Percentiles rank a stretch among this genome's conserved stretches.
Evolutionary conservation across 2,113 vertebrate species (phyloP).

Genomic region (Dromaius novaehollandiae): DNA sequence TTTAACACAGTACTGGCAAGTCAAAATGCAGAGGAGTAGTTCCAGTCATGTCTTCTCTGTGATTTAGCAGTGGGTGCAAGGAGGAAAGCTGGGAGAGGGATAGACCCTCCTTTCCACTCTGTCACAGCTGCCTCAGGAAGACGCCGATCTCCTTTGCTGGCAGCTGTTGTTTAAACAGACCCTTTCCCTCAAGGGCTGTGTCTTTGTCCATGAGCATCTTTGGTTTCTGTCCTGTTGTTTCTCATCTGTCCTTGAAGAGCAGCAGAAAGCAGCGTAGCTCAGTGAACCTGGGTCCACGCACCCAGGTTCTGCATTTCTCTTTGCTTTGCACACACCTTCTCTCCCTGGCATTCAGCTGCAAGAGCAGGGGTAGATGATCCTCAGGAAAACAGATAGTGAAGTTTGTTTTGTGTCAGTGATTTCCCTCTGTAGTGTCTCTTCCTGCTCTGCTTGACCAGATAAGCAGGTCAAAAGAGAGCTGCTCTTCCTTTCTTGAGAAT

Average conservation of each 20-base stretch:
- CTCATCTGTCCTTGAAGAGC: neutral
- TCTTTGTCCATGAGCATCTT: neutral
- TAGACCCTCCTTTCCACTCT: neutral
- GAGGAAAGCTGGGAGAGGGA: neutral
- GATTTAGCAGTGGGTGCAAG: neutral
- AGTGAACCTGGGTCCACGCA: neutral
- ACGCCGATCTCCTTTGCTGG: neutral
- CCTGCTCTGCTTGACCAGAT: neutral
- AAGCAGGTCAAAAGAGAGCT: neutral
- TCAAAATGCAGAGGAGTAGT: neutral
- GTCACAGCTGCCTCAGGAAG: neutral
- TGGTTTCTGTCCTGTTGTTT: neutral
- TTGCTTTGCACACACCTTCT: neutral
- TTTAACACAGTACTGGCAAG: constrained; percentile 35
- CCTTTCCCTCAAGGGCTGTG: neutral
- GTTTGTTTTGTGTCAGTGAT: neutral
- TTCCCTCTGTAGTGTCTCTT: neutral
- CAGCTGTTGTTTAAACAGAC: neutral
- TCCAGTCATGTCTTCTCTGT: neutral
- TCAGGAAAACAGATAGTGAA: neutral
- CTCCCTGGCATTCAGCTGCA: neutral
- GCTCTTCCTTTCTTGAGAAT: neutral
- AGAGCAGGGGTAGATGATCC: neutral
- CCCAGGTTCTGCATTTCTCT: neutral
- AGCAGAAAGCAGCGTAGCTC: neutral